Evolutionary conservation across 2,113 vertebrate genomes (phyloP).

Genomic region (Rhinolophus ferrumequinum): DNA sequence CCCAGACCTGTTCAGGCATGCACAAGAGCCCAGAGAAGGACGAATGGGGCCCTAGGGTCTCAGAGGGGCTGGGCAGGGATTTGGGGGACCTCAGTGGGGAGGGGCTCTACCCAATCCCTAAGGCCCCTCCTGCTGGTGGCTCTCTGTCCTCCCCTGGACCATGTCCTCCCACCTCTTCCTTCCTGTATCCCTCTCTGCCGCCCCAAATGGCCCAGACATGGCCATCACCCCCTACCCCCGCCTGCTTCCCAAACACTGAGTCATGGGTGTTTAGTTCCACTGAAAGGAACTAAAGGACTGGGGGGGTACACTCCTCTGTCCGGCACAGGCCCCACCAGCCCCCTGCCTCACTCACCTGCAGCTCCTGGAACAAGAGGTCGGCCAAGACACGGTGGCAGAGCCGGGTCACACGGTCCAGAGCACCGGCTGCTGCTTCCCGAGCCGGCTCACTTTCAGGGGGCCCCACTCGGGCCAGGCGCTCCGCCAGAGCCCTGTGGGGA

Average conservation of each 20-base stretch:
- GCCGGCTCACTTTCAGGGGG: conserved; percentile 87
- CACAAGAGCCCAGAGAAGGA: not conserved
- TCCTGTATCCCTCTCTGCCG: not conserved
- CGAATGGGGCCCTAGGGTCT: not conserved
- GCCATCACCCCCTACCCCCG: not conserved
- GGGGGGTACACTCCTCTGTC: not conserved
- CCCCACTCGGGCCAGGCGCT: conserved; percentile 87
- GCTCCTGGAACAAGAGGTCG: conserved; percentile 88
- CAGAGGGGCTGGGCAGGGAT: not conserved
- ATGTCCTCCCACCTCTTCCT: not conserved
- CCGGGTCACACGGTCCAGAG: conserved; percentile 89
- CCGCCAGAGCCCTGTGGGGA: conserved; percentile 85
- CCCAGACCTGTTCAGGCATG: fast-evolving
- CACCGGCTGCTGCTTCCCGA: conserved; percentile 82
- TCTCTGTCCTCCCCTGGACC: not conserved
- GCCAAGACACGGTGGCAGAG: conserved; percentile 89
- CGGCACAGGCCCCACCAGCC: fast-evolving
- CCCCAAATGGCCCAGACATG: not conserved
- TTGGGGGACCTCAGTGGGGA: not conserved
- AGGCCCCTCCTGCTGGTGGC: not conserved
- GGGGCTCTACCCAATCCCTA: not conserved
- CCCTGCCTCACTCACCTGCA: conserved; percentile 86
- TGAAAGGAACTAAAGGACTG: not conserved
- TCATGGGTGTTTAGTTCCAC: no score
- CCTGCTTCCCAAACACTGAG: conserved; percentile 13